Base-by-base conservation (phyloP, 2,888 invertebrate genomes). In the Liposcelis brunnea region DNA sequence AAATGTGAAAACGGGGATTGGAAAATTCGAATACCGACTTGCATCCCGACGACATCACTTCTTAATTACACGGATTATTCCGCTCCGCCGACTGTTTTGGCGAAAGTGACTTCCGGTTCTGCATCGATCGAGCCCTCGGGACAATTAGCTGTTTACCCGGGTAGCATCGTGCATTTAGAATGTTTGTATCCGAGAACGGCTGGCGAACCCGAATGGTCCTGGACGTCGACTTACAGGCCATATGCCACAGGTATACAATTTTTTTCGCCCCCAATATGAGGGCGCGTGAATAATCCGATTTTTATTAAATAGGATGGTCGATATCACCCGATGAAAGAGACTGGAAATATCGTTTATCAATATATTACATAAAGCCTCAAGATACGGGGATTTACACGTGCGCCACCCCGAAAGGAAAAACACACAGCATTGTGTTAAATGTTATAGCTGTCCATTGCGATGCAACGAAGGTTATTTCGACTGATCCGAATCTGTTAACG, bases 51-150 rank as follows among this genome's bases (percentile, higher is more conserved):
- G 21, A 84, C 84, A 1, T 67, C 83, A 33, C 68, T 89, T 52
- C 84, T 85, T 34, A 89, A 87, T 63, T 87, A 83, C 62, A 84
- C 86, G 80, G 86, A 83, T 53, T 82, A 83, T 56, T 80, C 81
- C 2, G 16, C 40, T 33, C 85, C 86, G 1, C 86, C 86, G 4
- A 81, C 84, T 10, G 79, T 86, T 49, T 69, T 80, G 45, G 79
- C 82, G 54, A 75, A 78, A 53, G 71, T 84, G 48, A 75, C 80
- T 11, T 74, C 77, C 35, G 86, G 86, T 1, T 84, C 84, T 1
- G 83, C 81, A 15, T 77, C 80, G 2, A 80, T 84, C 44, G 83
- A 82, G 55, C 79, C 80, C 0, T 74, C 77, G 1, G 87, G 87
- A 10, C 77, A 81, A 51, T 62, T 89, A 49, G 80, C 80, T 19